Base-by-base conservation (phyloP, 2,888 invertebrate species). In the Parnassius smintheus region DNA sequence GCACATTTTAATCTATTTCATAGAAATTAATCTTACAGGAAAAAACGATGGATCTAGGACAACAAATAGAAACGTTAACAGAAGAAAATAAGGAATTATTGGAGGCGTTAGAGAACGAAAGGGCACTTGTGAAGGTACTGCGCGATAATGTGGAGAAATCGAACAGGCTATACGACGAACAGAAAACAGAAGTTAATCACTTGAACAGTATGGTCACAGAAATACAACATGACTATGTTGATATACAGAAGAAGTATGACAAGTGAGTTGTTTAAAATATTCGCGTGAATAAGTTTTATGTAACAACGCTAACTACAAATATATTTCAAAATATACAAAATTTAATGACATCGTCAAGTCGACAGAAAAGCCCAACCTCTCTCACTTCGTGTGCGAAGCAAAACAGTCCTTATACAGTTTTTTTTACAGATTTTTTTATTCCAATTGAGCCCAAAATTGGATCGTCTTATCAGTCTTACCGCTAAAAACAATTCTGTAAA, bases 71-170 rank as follows among this genome's bases (percentile, higher is more conserved):
- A 74, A 87, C 85, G 59, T 75, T 91, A 58, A 89, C 82, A 50
- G 92, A 91, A 64, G 90, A 93, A 72, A 91, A 92, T 70, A 83
- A 82, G 65, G 92, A 91, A 65, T 73, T 94, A 57, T 74, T 78
- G 10, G 83, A 91, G 55, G 88, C 92, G 0, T 76, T 93, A 18
- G 93, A 94, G 66, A 92, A 91, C 35, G 94, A 94, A 74, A 83
- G 93, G 64, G 88, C 90, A 41, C 77, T 92, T 18, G 93, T 92
- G 70, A 82, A 77, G 71, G 90, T 92, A 2, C 73, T 93, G 9
- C 81, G 84, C 56, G 92, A 92, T 68, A 90, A 92, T 65, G 79
- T 93, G 57, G 90, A 91, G n/a, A 92, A 92, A 72, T 80, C 92
- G 8, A 91, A 88, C 68, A 70, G 86, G 62, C 77, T 92, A 59